Evolutionary conservation across 1,140 invertebrate genomes (phyloP).

Genomic region (Stratiolaelaps scimitus): DNA sequence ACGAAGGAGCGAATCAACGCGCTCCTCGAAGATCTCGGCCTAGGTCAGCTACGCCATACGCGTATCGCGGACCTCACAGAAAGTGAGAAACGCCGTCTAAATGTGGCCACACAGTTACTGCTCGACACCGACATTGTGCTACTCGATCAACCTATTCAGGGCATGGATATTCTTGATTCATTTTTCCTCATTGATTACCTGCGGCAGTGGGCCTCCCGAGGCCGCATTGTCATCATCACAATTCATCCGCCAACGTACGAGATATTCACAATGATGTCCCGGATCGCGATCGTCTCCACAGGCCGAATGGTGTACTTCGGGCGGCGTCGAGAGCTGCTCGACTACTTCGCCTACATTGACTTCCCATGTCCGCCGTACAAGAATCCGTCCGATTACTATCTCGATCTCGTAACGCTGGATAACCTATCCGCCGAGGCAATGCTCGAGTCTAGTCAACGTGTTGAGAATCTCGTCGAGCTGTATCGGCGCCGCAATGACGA

Average conservation of each 20-base stretch:
- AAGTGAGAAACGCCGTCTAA: slow-evolving; percentile 67
- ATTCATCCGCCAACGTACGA: slow-evolving; percentile 87
- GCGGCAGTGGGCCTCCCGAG: slow-evolving; percentile 73
- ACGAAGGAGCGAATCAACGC: slow-evolving; percentile 56
- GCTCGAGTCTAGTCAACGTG: slow-evolving; percentile 79
- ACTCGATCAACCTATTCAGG: slow-evolving; percentile 73
- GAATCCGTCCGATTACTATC: slow-evolving; percentile 89
- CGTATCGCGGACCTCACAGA: slow-evolving; percentile 63
- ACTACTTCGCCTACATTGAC: slow-evolving; percentile 81
- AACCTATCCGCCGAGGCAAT: slow-evolving; percentile 81
- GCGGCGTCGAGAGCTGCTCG: slow-evolving; percentile 68
- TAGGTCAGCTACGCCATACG: slow-evolving; percentile 66
- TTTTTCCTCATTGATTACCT: slow-evolving; percentile 88
- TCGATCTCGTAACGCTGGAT: slow-evolving; percentile 82
- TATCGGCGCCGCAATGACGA: slow-evolving; percentile 52
- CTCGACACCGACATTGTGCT: slow-evolving; percentile 61
- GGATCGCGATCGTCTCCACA: slow-evolving; percentile 68
- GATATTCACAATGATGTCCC: slow-evolving; percentile 81
- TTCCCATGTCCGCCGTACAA: slow-evolving; percentile 90
- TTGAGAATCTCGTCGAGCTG: slow-evolving; percentile 72
- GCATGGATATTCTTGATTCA: slow-evolving; percentile 90
- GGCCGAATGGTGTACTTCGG: slow-evolving; percentile 82
- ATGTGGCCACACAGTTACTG: slow-evolving; percentile 71
- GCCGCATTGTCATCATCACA: slow-evolving; percentile 74
- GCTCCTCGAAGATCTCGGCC: slow-evolving; percentile 72